Evolutionary conservation across 1,140 invertebrate species (phyloP), one percentile per base, ranked within the genome.

Genomic region (Drosophila littoralis): DNA sequence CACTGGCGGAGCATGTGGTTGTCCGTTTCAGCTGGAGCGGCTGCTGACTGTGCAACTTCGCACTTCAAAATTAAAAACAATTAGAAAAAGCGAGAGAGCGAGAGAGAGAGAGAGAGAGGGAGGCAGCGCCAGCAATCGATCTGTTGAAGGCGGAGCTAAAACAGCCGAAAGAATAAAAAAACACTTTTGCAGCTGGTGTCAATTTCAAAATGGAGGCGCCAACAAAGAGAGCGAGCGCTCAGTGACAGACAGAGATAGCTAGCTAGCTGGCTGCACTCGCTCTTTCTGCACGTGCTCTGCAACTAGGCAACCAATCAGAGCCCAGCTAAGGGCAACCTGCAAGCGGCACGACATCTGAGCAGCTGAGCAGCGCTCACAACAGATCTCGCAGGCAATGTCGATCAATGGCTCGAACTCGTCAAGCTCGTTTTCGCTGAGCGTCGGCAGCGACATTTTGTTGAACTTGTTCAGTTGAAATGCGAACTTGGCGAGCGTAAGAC

Each of bases 141-240:
- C 13, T 36, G 7, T 35, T 45, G 75, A 72, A 51, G 84, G 84
- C 84, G 84, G 84, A 80, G 84, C 66, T 12, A 65, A 0, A 7
- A 63, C 35, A 40, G 54, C 36, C 64, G 72, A 74, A 78, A 28
- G 8, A 80, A 79, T 68, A 15, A 61, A 80, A 79, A 73, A 35
- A 61, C 22, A 58, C 74, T 59, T 51, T 36, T 68, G 51, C 78
- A 68, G 66, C 80, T 83, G 76, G 80, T 79, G 80, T 83, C 70
- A 86, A 77, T 86, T 91, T 91, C 90, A 91, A 91, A 91, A 91
- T 91, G 90, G 90, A 91, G 90, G 78, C 77, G 86, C 85, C 64
- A 88, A 89, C 69, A 67, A 68, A 58, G 51, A 61, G 61, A 68
- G 63, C 15, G 43, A 33, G 12, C 17, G 40, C 13, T 13, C 7